These are phyloP conservation scores for Tribolium madens DNA, from an alignment of 1,140 invertebrate genomes.

Conservation along the genomic window DNA sequence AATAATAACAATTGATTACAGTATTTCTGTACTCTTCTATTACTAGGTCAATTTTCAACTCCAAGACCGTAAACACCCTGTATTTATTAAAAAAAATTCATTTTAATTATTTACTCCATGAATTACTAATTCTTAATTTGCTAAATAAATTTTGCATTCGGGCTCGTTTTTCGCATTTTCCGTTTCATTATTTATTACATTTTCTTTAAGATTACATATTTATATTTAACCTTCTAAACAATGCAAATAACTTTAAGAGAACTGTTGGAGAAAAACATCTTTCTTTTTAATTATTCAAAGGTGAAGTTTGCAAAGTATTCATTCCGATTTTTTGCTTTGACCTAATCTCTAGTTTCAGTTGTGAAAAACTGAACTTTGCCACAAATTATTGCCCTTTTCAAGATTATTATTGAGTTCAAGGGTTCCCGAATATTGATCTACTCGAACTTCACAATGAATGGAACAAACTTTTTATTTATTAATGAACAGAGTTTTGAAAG, in stretches of 20 bases:
- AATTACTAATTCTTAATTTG: not conserved
- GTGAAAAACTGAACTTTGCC: not conserved
- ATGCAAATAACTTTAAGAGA: not conserved
- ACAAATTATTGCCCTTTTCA: not conserved
- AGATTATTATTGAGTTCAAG: not conserved
- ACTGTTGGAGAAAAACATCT: not conserved
- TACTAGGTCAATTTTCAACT: too few species aligned
- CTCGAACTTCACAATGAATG: not conserved
- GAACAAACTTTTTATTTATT: not conserved
- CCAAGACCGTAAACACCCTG: too few species aligned
- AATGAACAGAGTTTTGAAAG: not conserved
- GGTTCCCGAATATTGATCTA: not conserved
- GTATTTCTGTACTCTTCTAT: too few species aligned
- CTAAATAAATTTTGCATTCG: not conserved
- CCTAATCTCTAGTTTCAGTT: not conserved
- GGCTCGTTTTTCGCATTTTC: not conserved
- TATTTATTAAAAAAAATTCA: too few species aligned
- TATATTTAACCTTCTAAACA: not conserved
- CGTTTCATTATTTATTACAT: not conserved
- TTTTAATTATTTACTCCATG: not conserved
- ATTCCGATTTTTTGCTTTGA: not conserved
- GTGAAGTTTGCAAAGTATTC: not conserved
- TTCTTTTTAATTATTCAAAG: not conserved
- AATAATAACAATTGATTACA: too few species aligned
- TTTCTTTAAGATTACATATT: not conserved